Evolutionary conservation across 2,113 vertebrate species (phyloP), one percentile per base, ranked within the genome.

Genomic region (Cromileptes altivelis): DNA sequence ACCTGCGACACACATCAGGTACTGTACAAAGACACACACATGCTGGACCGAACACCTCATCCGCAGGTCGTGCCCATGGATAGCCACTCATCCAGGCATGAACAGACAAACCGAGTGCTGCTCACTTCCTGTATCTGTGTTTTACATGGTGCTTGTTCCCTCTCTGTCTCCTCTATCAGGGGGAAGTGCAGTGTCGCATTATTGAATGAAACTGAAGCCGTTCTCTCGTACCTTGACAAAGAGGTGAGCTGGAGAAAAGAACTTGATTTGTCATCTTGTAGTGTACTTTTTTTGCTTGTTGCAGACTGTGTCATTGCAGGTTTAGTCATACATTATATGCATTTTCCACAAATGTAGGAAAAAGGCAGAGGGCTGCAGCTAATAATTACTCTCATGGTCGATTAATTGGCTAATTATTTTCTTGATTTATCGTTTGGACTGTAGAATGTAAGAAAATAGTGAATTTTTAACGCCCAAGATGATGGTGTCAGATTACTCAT

Each of bases 151-250:
- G 19, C 42, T 37, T 75, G 57, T 80, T 42, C 53, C 25, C 63
- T 4, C 69, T 75, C 50, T 79, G 71, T 82, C 58, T 86, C 60
- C 75, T 69, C 69, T 80, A 58, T 84, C 3, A 99, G 98, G 96
- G 98, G 98, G 77, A 99, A 99, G 93, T 99, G 98, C 95, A 97
- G 97, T 47, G 98, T 99, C 78, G 97, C 98, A 0, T 96, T 99
- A 91, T 93, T 99, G 90, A 99, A 99, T 63, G 98, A 99, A 90
- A 99, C 98, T 0, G 98, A 99, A 86, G 97, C 96, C 1, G 97
- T 99, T 76, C 93, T 98, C 74, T 97, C 97, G 0, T 99, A 99
- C 92, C 96, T 99, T 91, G 98, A 98, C 84, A 99, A 97, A 96
- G 98, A 99, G 97, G 98, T 99, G 96, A 86, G 80, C 30, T 5